Percentiles rank a stretch among this genome's conserved stretches.
Conservation (phyloP, 2,113 vertebrate species). For the Passerina amoena region DNA sequence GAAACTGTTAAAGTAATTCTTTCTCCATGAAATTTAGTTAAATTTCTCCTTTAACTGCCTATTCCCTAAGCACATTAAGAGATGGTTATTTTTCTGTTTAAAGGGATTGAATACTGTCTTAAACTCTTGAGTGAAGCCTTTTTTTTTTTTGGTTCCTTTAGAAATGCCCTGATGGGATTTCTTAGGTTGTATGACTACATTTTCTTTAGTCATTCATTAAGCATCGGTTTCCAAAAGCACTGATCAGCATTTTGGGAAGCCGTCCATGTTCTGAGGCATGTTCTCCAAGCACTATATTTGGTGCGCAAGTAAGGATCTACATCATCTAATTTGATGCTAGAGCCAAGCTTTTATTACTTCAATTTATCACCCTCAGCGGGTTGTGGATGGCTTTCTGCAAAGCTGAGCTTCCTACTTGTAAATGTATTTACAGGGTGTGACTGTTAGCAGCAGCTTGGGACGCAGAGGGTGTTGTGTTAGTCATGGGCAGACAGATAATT, state of each 20-base stretch:
- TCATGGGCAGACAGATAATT: neutral
- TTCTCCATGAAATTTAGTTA: neutral
- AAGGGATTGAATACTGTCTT: neutral
- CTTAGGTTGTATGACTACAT: neutral
- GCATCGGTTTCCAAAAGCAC: neutral
- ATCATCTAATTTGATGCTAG: constrained; percentile 16
- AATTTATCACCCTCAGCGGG: neutral
- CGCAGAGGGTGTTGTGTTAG: neutral
- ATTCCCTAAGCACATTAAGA: neutral
- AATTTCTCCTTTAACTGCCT: neutral
- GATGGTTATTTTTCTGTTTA: neutral
- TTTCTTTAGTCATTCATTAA: constrained; percentile 35
- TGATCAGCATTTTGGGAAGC: constrained; percentile 51
- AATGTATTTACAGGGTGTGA: neutral
- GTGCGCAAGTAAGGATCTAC: constrained; percentile 21
- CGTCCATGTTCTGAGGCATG: constrained; percentile 30
- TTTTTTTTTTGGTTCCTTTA: neutral
- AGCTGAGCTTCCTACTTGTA: neutral
- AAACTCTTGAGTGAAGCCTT: neutral
- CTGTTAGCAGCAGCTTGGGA: neutral
- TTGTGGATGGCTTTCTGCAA: neutral
- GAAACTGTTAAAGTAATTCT: neutral
- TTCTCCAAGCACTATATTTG: constrained; percentile 59
- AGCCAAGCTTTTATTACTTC: constrained; percentile 41
- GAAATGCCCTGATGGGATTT: neutral